Percentiles rank a stretch among this genome's conserved stretches.
Conservation (phyloP, 2,888 invertebrate species). For the Ellobium chinense region DNA sequence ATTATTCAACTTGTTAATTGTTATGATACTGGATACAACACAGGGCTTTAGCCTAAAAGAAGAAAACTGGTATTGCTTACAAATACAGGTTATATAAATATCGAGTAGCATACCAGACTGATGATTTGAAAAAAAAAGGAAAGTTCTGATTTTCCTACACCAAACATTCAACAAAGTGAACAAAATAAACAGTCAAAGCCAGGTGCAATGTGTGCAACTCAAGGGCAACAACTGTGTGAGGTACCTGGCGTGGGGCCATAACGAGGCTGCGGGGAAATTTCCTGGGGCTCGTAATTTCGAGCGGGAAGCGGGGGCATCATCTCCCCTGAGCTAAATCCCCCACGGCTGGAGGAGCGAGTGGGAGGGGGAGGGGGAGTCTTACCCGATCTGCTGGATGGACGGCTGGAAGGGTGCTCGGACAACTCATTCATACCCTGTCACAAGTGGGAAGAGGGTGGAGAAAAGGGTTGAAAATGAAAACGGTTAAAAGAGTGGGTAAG, state of each 20-base stretch:
- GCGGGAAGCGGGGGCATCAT: constrained; percentile 68
- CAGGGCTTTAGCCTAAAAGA: no score
- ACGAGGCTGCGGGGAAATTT: constrained; percentile 55
- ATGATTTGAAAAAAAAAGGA: no score
- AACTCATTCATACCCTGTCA: constrained; percentile 69
- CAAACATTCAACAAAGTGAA: no score
- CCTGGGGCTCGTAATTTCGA: constrained; percentile 70
- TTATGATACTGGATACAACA: no score
- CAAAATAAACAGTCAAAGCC: constrained; percentile 6
- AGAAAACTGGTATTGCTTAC: no score
- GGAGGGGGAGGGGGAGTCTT: constrained; percentile 74
- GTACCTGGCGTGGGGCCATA: constrained; percentile 67
- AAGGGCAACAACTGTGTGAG: neutral
- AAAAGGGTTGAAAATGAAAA: neutral
- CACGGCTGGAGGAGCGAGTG: constrained; percentile 65
- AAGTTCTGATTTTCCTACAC: no score
- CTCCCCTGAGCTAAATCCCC: constrained; percentile 47
- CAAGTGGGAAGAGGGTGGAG: neutral
- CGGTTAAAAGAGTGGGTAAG: no score
- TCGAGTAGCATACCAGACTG: no score
- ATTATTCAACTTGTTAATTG: no score
- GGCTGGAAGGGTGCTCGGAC: constrained; percentile 65
- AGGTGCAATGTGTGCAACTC: neutral
- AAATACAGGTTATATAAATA: no score
- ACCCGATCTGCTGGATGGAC: constrained; percentile 65